Evolutionary conservation across 1,140 invertebrate genomes (phyloP).

Genomic region (Papilio dardanus): DNA sequence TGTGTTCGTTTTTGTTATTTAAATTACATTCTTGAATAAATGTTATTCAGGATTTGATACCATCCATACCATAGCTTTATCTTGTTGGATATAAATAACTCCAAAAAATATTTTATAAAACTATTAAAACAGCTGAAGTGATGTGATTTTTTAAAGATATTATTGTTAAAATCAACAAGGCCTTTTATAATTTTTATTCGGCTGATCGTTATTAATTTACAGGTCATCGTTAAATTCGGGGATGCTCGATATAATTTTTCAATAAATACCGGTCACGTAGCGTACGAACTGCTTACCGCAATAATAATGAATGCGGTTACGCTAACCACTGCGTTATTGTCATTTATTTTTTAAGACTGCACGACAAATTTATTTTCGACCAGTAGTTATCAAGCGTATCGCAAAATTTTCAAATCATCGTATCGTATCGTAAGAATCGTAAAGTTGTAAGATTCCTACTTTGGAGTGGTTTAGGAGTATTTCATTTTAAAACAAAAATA

Average conservation of each 20-base stretch:
- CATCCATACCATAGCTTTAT: too few relatives aligned
- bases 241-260: neutral
- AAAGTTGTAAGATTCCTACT: too few relatives aligned
- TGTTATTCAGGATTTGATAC: neutral
- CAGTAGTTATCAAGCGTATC: neutral
- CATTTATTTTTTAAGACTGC: neutral
- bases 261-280: neutral
- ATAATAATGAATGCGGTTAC: neutral
- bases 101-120: too few relatives aligned
- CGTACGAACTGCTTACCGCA: slow-evolving; percentile 12
- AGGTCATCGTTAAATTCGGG: neutral
- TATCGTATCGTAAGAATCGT: too few relatives aligned
- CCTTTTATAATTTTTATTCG: too few relatives aligned
- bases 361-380: neutral
- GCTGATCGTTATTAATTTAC: slow-evolving; percentile 10
- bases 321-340: neutral
- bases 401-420: neutral
- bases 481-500: neutral
- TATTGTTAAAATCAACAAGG: too few relatives aligned
- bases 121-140: too few relatives aligned
- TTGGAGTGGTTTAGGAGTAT: too few relatives aligned
- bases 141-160: too few relatives aligned
- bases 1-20: slow-evolving; percentile 2
- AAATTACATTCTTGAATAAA: neutral
- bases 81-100: too few relatives aligned